Evolutionary conservation across 2,888 invertebrate genomes (phyloP).

Genomic region (Pyrgus malvae): DNA sequence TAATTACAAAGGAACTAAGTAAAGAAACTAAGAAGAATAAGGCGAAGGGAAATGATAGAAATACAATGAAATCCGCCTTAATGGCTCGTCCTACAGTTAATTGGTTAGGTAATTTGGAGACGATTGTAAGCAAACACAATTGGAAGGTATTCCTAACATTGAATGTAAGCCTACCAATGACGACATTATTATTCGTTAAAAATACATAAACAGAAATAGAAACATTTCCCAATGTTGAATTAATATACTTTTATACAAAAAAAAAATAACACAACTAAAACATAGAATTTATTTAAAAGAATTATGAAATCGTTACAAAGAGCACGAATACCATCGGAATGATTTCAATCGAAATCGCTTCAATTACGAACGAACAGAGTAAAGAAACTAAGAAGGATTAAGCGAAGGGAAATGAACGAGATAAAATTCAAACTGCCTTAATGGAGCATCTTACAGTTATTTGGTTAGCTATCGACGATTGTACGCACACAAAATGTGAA

Average conservation of each 20-base stretch:
- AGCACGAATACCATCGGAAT: conserved; percentile 3
- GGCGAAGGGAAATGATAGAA: conserved; percentile 5
- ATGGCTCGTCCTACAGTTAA: background rate
- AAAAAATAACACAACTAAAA: too few species aligned
- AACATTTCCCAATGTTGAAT: too few species aligned
- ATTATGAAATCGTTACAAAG: conserved; percentile 11
- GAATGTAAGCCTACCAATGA: too few species aligned
- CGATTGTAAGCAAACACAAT: background rate
- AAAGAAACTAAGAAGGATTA: conserved; percentile 20
- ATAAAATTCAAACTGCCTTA: conserved; percentile 9
- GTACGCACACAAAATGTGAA: too few species aligned
- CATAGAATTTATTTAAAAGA: too few species aligned
- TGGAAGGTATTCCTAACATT: too few species aligned
- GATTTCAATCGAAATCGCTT: conserved; percentile 14
- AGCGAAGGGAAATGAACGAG: conserved; percentile 5
- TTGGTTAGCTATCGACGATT: background rate
- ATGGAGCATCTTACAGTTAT: background rate
- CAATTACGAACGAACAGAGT: conserved; percentile 19
- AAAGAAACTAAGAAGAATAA: conserved; percentile 19
- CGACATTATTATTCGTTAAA: too few species aligned
- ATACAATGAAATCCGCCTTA: conserved; percentile 10
- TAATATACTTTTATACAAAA: too few species aligned
- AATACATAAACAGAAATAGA: too few species aligned
- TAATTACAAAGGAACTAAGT: conserved; percentile 19
- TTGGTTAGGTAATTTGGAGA: background rate